phyloP scores from a whole-genome alignment of 2,113 vertebrate species.

The Lepisosteus oculatus region DNA sequence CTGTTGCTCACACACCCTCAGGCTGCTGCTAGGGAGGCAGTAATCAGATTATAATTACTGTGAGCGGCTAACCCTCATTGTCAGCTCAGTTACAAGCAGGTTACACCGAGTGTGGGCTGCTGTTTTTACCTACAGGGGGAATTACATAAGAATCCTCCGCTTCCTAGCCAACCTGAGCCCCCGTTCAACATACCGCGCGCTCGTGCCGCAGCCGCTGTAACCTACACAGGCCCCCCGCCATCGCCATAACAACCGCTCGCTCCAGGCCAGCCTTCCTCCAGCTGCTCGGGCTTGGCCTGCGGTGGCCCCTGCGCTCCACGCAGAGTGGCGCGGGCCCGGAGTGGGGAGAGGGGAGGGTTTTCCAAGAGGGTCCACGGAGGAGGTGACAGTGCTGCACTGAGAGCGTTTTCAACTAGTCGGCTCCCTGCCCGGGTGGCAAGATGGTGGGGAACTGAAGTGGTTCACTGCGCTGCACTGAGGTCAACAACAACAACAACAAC shows the following conservation, averaged over 20 bases:
- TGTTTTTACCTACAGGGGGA: conserved; percentile 64
- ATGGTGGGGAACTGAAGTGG: no score
- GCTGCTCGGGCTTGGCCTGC: conserved; percentile 37
- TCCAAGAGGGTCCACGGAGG: conserved; percentile 22
- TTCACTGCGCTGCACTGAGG: no score
- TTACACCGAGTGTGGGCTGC: conserved; percentile 65
- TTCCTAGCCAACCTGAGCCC: conserved; percentile 58
- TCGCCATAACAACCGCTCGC: conserved; percentile 60
- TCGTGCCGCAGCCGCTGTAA: conserved; percentile 36
- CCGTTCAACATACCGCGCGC: conserved; percentile 37
- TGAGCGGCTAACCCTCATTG: conserved; percentile 44
- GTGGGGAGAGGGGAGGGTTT: conserved; percentile 50
- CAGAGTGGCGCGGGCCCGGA: no score
- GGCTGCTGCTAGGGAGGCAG: conserved; percentile 30
- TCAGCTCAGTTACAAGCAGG: conserved; percentile 56
- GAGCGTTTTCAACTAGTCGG: no score
- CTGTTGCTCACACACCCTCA: conserved; percentile 18
- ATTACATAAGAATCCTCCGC: conserved; percentile 74
- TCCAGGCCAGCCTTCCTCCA: conserved; percentile 7
- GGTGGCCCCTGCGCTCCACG: conserved; percentile 23
- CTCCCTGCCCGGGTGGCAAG: no score
- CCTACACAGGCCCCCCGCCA: conserved; percentile 37
- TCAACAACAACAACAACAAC: no score
- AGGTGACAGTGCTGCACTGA: no score
- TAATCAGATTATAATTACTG: conserved; percentile 46